phyloP scores from a whole-genome alignment of 2,113 vertebrate species.

The Melanerpes aurifrons region DNA sequence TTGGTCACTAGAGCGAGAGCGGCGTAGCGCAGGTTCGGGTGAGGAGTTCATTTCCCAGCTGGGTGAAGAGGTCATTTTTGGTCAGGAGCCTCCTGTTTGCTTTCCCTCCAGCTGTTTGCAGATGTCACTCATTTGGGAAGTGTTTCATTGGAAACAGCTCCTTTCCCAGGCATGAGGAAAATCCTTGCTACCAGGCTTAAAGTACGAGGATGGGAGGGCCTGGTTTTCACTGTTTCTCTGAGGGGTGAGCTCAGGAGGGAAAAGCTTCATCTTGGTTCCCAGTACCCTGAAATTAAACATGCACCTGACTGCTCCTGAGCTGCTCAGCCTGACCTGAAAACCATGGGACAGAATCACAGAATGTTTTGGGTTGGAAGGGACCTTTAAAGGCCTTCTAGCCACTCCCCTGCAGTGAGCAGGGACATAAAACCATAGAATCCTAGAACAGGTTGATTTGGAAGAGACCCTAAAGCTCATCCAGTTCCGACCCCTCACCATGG shows the following conservation, averaged over 20 bases:
- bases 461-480: too few species aligned
- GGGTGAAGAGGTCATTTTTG: neutral
- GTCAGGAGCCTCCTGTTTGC: neutral
- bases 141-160: neutral
- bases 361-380: too few species aligned
- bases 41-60: neutral
- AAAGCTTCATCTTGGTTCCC: neutral
- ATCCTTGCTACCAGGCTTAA: neutral
- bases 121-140: neutral
- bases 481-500: too few species aligned
- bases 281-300: neutral
- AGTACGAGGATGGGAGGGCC: neutral
- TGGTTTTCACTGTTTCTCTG: neutral
- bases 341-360: too few species aligned
- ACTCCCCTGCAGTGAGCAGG: too few species aligned
- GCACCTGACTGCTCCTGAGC: neutral
- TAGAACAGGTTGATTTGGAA: too few species aligned
- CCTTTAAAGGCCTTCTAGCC: too few species aligned
- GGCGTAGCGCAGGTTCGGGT: neutral
- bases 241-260: neutral
- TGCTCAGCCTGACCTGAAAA: neutral
- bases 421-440: too few species aligned
- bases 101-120: neutral
- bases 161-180: neutral
- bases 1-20: neutral